Base-by-base conservation (phyloP, 2,797 vertebrate genomes). In the Botia kubotai region DNA sequence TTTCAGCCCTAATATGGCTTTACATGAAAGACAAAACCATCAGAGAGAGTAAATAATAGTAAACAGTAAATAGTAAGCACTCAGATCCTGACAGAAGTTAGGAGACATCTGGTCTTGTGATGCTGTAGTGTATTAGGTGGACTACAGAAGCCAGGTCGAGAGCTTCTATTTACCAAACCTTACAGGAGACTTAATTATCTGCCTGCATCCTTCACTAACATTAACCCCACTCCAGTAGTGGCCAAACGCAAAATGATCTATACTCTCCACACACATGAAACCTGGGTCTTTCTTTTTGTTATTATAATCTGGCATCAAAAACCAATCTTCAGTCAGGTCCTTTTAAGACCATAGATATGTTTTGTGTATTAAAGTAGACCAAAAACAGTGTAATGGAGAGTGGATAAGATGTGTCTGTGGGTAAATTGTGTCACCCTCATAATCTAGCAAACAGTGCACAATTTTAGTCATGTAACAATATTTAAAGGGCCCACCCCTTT, bases 21-120 rank as follows among this genome's bases (percentile, higher is more conserved):
- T 69, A 72, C 74, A 74, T 75, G 72, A 82, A 81, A 62, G 58
- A 55, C 67, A 82, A 66, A 77, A 75, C n/a, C 19, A 46, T 70
- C 70, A 63, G n/a, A 62, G 43, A 53, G 55, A 62, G 76, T 82
- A 77, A 75, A 77, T 52, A 79, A 69, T 52, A 53, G 58, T 33
- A 43, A 73, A 19, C 65, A 68, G 52, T 76, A 26, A 26, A 26
- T 26, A 26, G 72, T 82, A 60, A 68, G 66, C 81, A 76, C 74
- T 68, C 67, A 72, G 63, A 77, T 79, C 53, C 19, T 72, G 36
- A 84, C 80, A 55, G 52, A 77, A 43, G 80, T 75, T 80, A 53
- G 52, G 53, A 60, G 48, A 17, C 66, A 70, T 73, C 43, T 77
- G 77, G 81, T 39, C 55, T 21, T 43, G 23, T 36, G 39, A 72